Percentiles rank a stretch among this genome's conserved stretches.
Evolutionary conservation across 2,888 invertebrate species (phyloP).

Genomic region (Sesia bembeciformis): DNA sequence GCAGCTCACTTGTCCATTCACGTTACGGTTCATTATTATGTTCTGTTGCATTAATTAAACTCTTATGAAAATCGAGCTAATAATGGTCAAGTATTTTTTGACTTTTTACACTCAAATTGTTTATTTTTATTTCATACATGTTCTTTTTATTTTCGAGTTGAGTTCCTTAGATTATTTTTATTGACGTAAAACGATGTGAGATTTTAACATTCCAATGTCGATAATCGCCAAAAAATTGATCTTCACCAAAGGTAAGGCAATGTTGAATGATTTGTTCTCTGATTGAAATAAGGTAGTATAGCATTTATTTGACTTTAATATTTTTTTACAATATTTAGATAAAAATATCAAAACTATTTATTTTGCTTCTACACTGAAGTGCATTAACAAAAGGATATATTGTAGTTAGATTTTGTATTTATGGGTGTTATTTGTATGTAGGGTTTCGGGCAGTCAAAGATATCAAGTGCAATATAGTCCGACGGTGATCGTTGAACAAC

Average conservation of each 20-base stretch:
- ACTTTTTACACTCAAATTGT: conserved; percentile 76
- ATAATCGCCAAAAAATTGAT: conserved; percentile 50
- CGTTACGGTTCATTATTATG: conserved; percentile 50
- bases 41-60: conserved; percentile 49
- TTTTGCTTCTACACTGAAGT: conserved; percentile 33
- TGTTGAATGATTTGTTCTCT: conserved; percentile 50
- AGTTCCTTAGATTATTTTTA: conserved; percentile 42
- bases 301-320: conserved; percentile 72
- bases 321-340: conserved; percentile 16
- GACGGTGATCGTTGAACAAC: neutral
- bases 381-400: conserved; percentile 25
- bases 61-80: conserved; percentile 59
- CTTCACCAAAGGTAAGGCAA: conserved; percentile 69
- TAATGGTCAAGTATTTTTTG: conserved; percentile 75
- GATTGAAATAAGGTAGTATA: conserved; percentile 70
- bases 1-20: conserved; percentile 29
- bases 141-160: conserved; percentile 32
- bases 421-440: neutral
- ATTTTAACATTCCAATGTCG: conserved; percentile 63
- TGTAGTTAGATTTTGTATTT: conserved; percentile 12
- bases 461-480: neutral
- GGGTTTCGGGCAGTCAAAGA: neutral
- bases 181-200: conserved; percentile 40
- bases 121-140: conserved; percentile 35
- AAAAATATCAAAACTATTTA: conserved; percentile 20